These are phyloP conservation scores for Melopsittacus undulatus DNA, from an alignment of 2,797 vertebrate species.

Conservation along the genomic window DNA sequence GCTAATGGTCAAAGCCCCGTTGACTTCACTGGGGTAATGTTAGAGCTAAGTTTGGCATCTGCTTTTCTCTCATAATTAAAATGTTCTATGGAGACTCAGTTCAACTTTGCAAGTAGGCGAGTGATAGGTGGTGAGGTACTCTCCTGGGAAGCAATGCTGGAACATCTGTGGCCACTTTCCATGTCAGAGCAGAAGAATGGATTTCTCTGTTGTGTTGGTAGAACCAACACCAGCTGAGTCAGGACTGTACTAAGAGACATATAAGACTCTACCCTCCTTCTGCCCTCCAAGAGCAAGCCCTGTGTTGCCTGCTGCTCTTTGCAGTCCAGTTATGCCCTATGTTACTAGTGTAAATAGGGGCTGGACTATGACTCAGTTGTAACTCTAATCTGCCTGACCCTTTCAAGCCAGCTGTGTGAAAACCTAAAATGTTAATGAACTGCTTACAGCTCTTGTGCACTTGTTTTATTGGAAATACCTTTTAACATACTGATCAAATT, in stretches of 20 bases:
- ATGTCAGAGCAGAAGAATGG: neutral
- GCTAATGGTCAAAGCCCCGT: neutral
- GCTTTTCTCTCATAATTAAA: neutral
- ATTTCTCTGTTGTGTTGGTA: neutral
- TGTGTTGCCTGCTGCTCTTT: neutral
- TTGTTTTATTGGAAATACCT: neutral
- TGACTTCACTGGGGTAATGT: accelerated
- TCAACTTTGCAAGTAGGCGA: neutral
- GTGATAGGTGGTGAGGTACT: neutral
- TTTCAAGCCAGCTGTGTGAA: neutral
- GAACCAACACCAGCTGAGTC: neutral
- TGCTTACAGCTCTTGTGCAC: neutral
- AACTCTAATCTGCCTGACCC: neutral
- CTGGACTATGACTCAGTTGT: neutral
- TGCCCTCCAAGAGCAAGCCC: neutral
- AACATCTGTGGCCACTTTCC: neutral
- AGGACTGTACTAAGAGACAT: neutral
- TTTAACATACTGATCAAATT: neutral
- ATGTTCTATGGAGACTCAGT: accelerated
- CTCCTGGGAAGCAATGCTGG: neutral
- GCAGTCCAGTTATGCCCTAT: neutral
- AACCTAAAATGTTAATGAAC: neutral
- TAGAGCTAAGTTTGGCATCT: neutral
- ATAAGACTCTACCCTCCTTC: neutral
- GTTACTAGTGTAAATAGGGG: neutral